Percentiles rank a stretch among this genome's conserved stretches.
phyloP scores from a whole-genome alignment of 2,888 invertebrate species.

The Dynastes hyllus region DNA sequence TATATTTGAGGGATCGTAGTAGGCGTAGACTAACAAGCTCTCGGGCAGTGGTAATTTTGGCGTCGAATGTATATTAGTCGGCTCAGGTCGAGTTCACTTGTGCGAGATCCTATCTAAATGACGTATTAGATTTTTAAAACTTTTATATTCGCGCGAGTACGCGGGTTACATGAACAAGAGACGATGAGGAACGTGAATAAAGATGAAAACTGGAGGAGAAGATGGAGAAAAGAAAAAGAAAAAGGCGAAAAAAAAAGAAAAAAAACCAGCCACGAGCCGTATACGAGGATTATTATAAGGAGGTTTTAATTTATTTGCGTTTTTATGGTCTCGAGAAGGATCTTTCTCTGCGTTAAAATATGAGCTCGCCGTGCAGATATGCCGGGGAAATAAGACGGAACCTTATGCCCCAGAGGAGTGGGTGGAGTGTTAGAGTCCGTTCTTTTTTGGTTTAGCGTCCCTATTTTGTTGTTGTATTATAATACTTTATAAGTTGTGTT shows the following conservation, averaged over 20 bases:
- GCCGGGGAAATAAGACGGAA: slow-evolving; percentile 33
- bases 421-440: slow-evolving; percentile 57
- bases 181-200: not conserved
- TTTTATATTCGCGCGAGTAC: slow-evolving; percentile 62
- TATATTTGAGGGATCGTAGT: slow-evolving; percentile 51
- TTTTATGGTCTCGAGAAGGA: slow-evolving; percentile 58
- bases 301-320: slow-evolving; percentile 68
- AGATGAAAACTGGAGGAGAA: slow-evolving; percentile 47
- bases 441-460: not conserved
- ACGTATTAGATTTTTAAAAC: slow-evolving; percentile 71
- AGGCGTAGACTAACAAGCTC: slow-evolving; percentile 35
- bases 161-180: slow-evolving; percentile 42
- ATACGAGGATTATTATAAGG: slow-evolving; percentile 63
- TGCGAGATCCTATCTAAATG: slow-evolving; percentile 69
- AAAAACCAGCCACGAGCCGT: slow-evolving; percentile 64
- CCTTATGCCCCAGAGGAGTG: slow-evolving; percentile 63
- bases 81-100: slow-evolving; percentile 62
- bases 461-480: slow-evolving; percentile 12
- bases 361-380: slow-evolving; percentile 61
- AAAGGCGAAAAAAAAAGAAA: slow-evolving; percentile 47
- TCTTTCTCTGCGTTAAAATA: slow-evolving; percentile 63
- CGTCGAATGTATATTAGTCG: slow-evolving; percentile 61
- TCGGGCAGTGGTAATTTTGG: slow-evolving; percentile 53
- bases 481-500: slow-evolving; percentile 4
- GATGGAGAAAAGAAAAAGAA: not conserved